A percentile compares a stretch with the other conserved stretches of the same genome.
Conservation (phyloP, 2,888 invertebrate genomes). For the Hemistola chrysoprasaria region DNA sequence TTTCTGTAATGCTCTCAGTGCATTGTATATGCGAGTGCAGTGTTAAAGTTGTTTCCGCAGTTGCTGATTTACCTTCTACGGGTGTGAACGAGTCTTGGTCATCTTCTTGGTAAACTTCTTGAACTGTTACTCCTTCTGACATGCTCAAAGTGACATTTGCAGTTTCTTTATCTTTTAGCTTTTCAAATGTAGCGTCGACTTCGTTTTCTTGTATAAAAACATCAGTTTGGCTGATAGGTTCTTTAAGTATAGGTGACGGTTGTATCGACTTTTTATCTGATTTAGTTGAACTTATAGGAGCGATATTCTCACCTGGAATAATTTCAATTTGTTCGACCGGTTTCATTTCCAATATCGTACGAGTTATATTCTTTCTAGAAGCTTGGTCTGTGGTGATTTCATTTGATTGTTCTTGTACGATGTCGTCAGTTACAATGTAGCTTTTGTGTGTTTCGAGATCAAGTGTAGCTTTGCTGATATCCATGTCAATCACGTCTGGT, state of each 20-base stretch:
- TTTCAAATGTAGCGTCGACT: constrained; percentile 41
- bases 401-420: constrained; percentile 67
- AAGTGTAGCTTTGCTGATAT: constrained; percentile 41
- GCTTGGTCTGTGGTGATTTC: constrained; percentile 56
- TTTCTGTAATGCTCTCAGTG: constrained; percentile 58
- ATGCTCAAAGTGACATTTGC: constrained; percentile 48
- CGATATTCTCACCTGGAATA: constrained; percentile 47
- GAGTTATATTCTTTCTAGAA: constrained; percentile 57
- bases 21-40: constrained; percentile 63
- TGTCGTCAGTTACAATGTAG: constrained; percentile 50
- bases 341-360: constrained; percentile 52
- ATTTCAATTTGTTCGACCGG: constrained; percentile 57
- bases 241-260: constrained; percentile 43
- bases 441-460: constrained; percentile 53
- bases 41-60: constrained; percentile 52
- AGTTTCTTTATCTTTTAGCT: constrained; percentile 36
- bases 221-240: constrained; percentile 49
- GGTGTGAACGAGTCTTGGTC: constrained; percentile 42
- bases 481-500: constrained; percentile 31
- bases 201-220: constrained; percentile 56
- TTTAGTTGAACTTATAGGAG: constrained; percentile 28
- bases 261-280: constrained; percentile 36
- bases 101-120: constrained; percentile 62
- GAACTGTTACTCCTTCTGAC: constrained; percentile 55
- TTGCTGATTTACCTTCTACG: constrained; percentile 43